Percentiles rank a stretch among this genome's conserved stretches.
Conservation (phyloP, 2,888 invertebrate genomes). For the Drosophila aldrichi region DNA sequence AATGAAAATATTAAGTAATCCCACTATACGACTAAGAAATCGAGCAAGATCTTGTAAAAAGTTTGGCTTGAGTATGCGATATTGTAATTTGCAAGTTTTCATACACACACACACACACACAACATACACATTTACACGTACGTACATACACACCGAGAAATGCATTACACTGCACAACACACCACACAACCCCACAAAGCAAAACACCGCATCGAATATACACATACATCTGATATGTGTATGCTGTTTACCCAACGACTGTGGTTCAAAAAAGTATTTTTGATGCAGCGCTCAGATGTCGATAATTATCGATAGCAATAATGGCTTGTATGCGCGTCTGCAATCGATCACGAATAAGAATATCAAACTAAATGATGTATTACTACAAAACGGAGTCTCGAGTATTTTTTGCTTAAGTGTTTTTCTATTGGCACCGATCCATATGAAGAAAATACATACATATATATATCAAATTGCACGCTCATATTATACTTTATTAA, state of each 20-base stretch:
- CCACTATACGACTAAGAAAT: slow-evolving; percentile 32
- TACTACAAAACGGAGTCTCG: slow-evolving; percentile 68
- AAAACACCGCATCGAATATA: slow-evolving; percentile 24
- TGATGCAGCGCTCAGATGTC: slow-evolving; percentile 52
- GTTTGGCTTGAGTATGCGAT: slow-evolving; percentile 64
- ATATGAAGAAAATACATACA: slow-evolving; percentile 5
- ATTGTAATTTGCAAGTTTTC: slow-evolving; percentile 73
- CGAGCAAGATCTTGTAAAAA: slow-evolving; percentile 57
- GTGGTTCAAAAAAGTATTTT: slow-evolving; percentile 70
- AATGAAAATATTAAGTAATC: slow-evolving; percentile 23
- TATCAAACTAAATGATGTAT: slow-evolving; percentile 59
- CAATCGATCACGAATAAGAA: slow-evolving; percentile 52
- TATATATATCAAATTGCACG: slow-evolving; percentile 11
- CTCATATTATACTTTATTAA: slow-evolving; percentile 12
- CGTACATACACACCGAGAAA: slow-evolving; percentile 20
- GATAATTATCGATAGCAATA: slow-evolving; percentile 17
- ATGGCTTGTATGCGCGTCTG: slow-evolving; percentile 18
- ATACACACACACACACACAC: slow-evolving; percentile 31
- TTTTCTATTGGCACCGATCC: slow-evolving; percentile 33
- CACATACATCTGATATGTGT: slow-evolving; percentile 11
- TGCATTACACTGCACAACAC: slow-evolving; percentile 39
- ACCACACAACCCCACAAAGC: not conserved
- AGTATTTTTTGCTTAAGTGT: slow-evolving; percentile 69
- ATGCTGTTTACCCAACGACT: slow-evolving; percentile 43
- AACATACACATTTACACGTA: slow-evolving; percentile 19